These are phyloP conservation scores for Pyrrhosoma nymphula DNA, from an alignment of 2,888 invertebrate genomes.

Conservation along the genomic window DNA sequence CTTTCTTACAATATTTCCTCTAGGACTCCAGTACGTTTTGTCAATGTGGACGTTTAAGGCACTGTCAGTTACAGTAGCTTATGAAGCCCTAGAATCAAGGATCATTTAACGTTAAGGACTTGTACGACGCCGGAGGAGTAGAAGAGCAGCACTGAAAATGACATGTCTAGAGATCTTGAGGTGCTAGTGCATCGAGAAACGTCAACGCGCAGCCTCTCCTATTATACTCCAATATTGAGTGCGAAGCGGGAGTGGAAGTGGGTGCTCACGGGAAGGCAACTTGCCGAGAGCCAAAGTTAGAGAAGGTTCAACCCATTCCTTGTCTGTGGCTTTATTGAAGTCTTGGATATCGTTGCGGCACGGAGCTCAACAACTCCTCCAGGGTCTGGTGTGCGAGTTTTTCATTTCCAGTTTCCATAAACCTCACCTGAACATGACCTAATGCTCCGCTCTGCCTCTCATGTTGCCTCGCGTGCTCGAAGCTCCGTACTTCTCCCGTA, in stretches of 20 bases:
- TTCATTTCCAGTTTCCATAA: background rate
- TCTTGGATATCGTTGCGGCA: background rate
- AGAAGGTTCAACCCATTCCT: background rate
- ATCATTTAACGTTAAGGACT: no score
- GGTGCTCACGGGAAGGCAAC: background rate
- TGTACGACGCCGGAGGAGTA: background rate
- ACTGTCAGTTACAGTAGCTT: no score
- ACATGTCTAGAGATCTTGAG: background rate
- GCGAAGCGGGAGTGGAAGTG: background rate
- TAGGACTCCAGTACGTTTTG: no score
- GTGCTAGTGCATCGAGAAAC: background rate
- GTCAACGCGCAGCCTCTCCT: background rate
- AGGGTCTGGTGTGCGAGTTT: background rate
- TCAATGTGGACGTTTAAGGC: no score
- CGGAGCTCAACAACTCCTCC: background rate
- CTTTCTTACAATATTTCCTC: no score
- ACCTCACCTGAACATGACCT: conserved; percentile 18
- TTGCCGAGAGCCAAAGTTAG: background rate
- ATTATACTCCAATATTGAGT: background rate
- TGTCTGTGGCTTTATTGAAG: background rate
- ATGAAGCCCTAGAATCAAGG: no score
- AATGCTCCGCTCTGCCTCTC: background rate
- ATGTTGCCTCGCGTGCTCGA: background rate
- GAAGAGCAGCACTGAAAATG: background rate
- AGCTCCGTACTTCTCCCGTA: no score